phyloP scores from a whole-genome alignment of 2,113 vertebrate genomes.

The Gavialis gangeticus region DNA sequence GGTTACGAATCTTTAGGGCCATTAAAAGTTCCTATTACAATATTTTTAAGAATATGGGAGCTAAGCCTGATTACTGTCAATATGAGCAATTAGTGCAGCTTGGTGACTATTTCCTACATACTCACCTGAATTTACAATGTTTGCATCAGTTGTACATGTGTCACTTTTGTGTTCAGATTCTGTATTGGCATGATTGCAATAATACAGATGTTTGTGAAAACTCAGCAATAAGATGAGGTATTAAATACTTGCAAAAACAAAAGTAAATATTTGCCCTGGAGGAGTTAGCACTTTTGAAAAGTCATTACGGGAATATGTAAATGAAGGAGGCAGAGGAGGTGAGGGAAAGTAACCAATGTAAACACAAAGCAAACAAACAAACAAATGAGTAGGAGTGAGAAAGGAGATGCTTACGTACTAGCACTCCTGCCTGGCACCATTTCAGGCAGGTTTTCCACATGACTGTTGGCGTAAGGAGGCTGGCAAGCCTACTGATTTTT shows the following conservation, averaged over 20 bases:
- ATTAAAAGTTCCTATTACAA: background rate
- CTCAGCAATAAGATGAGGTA: background rate
- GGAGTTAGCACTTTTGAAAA: background rate
- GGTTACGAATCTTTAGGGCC: background rate
- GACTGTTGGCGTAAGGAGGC: background rate
- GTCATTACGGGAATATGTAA: background rate
- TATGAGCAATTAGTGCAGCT: background rate
- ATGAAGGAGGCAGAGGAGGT: too few species aligned
- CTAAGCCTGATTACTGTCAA: background rate
- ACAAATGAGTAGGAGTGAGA: background rate
- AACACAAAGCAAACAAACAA: background rate
- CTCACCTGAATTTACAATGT: background rate
- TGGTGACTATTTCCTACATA: background rate
- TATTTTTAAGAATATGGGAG: background rate
- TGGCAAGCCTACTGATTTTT: background rate
- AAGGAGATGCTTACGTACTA: background rate
- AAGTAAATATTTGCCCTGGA: background rate
- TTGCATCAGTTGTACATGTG: background rate
- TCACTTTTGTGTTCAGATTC: background rate
- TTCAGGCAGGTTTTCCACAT: background rate
- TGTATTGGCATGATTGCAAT: background rate
- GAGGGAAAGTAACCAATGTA: background rate
- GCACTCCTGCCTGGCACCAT: background rate
- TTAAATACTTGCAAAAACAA: background rate
- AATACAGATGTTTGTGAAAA: background rate